A percentile compares a stretch with the other conserved stretches of the same genome.
phyloP scores from a whole-genome alignment of 2,113 vertebrate species.

The Halcyon senegalensis region DNA sequence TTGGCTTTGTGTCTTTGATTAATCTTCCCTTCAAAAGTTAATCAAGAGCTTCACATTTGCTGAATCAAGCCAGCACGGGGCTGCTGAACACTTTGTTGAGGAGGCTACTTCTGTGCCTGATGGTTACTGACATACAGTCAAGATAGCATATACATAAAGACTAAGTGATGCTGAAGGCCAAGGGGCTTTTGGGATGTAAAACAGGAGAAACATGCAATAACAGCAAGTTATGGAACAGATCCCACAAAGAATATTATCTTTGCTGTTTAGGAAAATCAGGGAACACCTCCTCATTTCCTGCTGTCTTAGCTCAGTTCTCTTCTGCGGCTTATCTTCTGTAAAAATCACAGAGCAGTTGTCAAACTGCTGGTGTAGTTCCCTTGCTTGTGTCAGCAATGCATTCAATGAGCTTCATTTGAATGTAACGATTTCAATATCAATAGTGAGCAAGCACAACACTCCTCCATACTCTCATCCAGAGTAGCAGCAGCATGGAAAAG shows the following conservation, averaged over 20 bases:
- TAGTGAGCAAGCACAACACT: background rate
- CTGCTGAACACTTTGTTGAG: background rate
- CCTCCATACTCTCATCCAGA: background rate
- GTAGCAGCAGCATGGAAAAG: background rate
- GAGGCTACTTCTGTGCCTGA: background rate
- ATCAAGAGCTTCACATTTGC: background rate
- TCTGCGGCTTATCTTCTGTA: background rate
- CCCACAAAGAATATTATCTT: background rate
- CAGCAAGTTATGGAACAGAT: background rate
- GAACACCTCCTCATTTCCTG: conserved; percentile 7
- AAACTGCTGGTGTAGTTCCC: conserved; percentile 10
- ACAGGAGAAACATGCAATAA: background rate
- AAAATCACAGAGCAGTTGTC: conserved; percentile 27
- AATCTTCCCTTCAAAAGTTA: background rate
- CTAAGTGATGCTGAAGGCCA: rapidly evolving
- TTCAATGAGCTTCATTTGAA: background rate
- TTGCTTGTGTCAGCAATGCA: background rate
- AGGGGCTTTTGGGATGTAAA: background rate
- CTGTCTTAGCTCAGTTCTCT: background rate
- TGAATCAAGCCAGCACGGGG: background rate
- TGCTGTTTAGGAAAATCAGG: background rate
- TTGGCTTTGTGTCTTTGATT: background rate
- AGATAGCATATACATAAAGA: background rate
- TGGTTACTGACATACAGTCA: background rate
- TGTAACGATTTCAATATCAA: background rate